Conservation (phyloP, 2,113 vertebrate species). For the Cyanoramphus novaezelandiae region DNA sequence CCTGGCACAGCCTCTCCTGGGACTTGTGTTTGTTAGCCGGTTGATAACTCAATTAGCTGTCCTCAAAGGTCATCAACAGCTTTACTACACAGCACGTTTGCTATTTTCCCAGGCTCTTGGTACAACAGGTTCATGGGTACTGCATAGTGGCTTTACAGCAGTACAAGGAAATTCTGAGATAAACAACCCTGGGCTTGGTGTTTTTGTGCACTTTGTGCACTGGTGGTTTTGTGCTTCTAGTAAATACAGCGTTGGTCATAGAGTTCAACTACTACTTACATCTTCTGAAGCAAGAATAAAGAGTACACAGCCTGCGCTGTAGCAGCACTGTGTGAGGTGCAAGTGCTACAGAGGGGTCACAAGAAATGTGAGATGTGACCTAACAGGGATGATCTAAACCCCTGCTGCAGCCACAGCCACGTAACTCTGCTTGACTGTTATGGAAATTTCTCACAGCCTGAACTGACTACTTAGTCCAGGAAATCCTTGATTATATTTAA, state of each 20-base stretch:
- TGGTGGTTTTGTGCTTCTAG: neutral
- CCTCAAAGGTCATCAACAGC: neutral
- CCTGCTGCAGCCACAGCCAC: neutral
- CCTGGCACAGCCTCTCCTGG: neutral
- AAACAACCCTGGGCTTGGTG: neutral
- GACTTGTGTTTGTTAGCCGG: neutral
- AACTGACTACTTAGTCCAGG: neutral
- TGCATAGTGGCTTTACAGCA: neutral
- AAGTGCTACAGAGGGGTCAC: neutral
- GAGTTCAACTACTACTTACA: neutral
- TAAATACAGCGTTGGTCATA: neutral
- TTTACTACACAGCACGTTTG: neutral
- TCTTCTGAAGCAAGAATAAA: neutral
- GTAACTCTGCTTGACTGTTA: neutral
- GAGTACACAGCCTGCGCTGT: neutral
- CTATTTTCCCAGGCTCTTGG: neutral
- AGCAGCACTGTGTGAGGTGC: neutral
- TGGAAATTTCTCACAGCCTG: slow-evolving; percentile 21
- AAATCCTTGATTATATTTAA: slow-evolving; percentile 29
- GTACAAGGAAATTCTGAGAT: neutral
- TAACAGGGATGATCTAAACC: slow-evolving; percentile 35
- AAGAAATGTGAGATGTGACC: slow-evolving; percentile 29
- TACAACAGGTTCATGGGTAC: neutral
- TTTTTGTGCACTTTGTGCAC: neutral
- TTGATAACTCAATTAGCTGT: neutral